Conservation (phyloP, 2,888 invertebrate species). For the Keiferia lycopersicella region DNA sequence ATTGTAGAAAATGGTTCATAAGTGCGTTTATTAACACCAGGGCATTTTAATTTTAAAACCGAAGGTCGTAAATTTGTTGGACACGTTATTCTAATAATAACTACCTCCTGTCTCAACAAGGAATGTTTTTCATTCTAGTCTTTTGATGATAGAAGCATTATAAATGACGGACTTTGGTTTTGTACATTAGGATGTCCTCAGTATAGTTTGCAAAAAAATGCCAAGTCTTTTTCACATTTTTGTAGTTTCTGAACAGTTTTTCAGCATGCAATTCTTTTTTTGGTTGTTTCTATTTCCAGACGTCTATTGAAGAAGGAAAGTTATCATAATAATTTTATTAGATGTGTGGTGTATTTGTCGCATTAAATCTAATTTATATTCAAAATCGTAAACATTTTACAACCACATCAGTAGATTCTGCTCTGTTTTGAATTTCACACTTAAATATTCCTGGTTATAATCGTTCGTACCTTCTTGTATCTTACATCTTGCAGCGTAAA, state of each 20-base stretch:
- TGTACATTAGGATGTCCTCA: not conserved
- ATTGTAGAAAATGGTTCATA: slow-evolving; percentile 33
- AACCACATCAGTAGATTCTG: slow-evolving; percentile 51
- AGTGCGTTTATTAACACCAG: slow-evolving; percentile 71
- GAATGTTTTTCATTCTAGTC: slow-evolving; percentile 57
- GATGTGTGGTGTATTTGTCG: slow-evolving; percentile 46
- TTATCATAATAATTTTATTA: slow-evolving; percentile 3
- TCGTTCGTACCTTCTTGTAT: not conserved
- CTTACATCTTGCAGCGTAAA: not conserved
- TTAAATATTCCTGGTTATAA: slow-evolving; percentile 7
- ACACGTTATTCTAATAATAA: slow-evolving; percentile 66
- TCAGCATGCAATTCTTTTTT: too few relatives aligned
- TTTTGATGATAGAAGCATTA: slow-evolving; percentile 44
- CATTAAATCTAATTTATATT: slow-evolving; percentile 62
- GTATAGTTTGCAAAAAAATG: not conserved
- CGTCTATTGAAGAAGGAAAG: too few relatives aligned
- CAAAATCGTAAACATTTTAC: slow-evolving; percentile 66
- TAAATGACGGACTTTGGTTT: not conserved
- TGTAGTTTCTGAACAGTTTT: too few relatives aligned
- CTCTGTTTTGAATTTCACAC: slow-evolving; percentile 49
- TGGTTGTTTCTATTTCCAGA: too few relatives aligned
- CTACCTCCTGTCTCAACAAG: slow-evolving; percentile 72
- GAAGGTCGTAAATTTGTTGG: slow-evolving; percentile 67
- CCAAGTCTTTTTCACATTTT: too few relatives aligned
- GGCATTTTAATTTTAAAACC: slow-evolving; percentile 74